A percentile compares a stretch with the other conserved stretches of the same genome.
phyloP scores from a whole-genome alignment of 2,113 vertebrate species.

The Leptobrachium leishanense region DNA sequence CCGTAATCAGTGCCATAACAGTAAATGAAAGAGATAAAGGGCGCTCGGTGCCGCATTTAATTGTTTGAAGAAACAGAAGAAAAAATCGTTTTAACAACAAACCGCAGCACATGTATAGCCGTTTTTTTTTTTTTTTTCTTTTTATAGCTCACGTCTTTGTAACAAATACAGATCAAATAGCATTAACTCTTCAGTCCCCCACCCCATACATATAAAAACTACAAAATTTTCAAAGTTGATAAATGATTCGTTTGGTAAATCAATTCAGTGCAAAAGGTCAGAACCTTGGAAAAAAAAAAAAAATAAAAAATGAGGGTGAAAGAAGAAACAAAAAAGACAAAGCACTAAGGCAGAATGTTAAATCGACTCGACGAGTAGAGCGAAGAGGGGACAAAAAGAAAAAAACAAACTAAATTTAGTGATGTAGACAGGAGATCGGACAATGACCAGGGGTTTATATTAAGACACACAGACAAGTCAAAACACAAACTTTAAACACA shows the following conservation, averaged over 20 bases:
- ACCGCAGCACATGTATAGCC: not conserved
- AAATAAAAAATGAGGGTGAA: not conserved
- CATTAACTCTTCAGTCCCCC: not conserved
- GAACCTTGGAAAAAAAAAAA: not conserved
- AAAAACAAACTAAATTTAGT: not conserved
- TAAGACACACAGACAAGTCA: not conserved
- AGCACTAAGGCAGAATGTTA: not conserved
- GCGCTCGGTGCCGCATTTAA: not conserved
- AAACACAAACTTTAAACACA: not conserved
- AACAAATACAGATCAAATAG: constrained; percentile 29
- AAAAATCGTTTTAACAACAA: not conserved
- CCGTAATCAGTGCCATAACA: not conserved
- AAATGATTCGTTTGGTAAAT: not conserved
- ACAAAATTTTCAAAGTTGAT: not conserved
- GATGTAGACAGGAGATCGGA: not conserved
- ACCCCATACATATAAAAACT: constrained; percentile 20
- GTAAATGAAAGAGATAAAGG: not conserved
- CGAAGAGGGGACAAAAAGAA: not conserved
- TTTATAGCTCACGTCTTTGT: constrained; percentile 1
- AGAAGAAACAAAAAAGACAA: not conserved
- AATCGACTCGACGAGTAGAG: not conserved
- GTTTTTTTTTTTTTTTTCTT: not conserved
- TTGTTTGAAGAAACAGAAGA: constrained; percentile 8
- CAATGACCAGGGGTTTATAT: not conserved
- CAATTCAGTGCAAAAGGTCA: constrained; percentile 9